Conservation (phyloP, 2,797 vertebrate species). For the Tiaroga cobitis region DNA sequence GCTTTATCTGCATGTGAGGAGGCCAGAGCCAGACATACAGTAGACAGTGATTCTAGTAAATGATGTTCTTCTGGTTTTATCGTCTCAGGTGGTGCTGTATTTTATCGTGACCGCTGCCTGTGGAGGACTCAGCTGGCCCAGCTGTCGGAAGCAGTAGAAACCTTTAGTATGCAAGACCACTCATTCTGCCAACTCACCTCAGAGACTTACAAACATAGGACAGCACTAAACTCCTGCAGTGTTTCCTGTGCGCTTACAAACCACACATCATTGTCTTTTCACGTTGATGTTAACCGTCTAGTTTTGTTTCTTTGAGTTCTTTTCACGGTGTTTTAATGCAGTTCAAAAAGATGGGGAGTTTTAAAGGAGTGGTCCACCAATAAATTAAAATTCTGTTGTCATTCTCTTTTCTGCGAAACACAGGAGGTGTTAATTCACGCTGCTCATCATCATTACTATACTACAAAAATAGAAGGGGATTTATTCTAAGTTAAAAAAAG, state of each 20-base stretch:
- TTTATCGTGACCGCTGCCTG: slow-evolving; percentile 89
- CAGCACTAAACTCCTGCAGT: neutral
- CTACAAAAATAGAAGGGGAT: neutral
- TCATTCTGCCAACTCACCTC: neutral
- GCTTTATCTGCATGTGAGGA: neutral
- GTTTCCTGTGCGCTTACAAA: neutral
- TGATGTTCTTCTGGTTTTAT: neutral
- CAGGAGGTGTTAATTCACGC: neutral
- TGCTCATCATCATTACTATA: neutral
- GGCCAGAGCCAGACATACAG: neutral
- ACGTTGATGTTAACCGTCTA: neutral
- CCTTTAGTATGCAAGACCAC: slow-evolving; percentile 2
- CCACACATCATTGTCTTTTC: neutral
- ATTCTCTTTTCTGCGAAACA: neutral
- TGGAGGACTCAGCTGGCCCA: slow-evolving; percentile 89
- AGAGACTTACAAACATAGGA: slow-evolving; percentile 68
- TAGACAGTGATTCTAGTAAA: neutral
- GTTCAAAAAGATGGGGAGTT: neutral
- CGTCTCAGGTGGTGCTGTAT: slow-evolving; percentile 87
- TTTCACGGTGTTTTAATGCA: slow-evolving; percentile 17
- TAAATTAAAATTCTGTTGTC: neutral
- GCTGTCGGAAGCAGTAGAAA: slow-evolving; percentile 83
- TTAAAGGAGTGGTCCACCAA: neutral
- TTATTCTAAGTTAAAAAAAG: neutral
- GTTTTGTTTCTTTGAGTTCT: neutral